Evolutionary conservation across 2,888 invertebrate species (phyloP).

Genomic region (Thumatha senex): DNA sequence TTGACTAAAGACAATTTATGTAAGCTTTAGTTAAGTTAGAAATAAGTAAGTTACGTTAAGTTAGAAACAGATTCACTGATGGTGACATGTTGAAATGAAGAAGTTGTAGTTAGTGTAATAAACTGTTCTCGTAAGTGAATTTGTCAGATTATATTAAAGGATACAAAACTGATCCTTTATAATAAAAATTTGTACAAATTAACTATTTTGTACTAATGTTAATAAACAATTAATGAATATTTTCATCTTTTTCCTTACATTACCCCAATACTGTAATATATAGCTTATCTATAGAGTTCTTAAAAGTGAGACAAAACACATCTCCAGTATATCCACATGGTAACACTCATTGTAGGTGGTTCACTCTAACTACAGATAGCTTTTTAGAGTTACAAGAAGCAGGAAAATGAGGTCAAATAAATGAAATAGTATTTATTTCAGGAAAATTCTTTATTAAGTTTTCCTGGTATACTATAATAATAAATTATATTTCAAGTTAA

Average conservation of each 20-base stretch:
- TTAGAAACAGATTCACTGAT: neutral
- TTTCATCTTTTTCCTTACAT: neutral
- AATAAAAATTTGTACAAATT: neutral
- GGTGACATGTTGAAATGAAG: neutral
- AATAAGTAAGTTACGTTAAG: neutral
- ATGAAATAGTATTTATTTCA: too few relatives aligned
- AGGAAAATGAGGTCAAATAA: too few relatives aligned
- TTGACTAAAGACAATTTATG: constrained; percentile 5
- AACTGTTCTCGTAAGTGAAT: neutral
- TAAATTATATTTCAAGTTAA: too few relatives aligned
- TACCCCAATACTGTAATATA: too few relatives aligned
- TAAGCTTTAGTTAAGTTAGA: constrained; percentile 8
- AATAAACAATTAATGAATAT: neutral
- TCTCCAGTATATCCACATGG: too few relatives aligned
- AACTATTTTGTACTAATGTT: constrained; percentile 5
- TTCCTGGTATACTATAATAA: too few relatives aligned
- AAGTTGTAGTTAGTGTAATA: neutral
- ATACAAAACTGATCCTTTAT: neutral
- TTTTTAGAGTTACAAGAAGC: too few relatives aligned
- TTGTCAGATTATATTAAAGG: neutral
- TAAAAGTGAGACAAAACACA: too few relatives aligned
- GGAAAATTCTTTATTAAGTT: too few relatives aligned
- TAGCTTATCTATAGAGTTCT: too few relatives aligned
- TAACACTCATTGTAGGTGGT: too few relatives aligned
- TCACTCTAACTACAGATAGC: too few relatives aligned